Conservation (phyloP, 2,888 invertebrate species). For the Galerucella pusilla region DNA sequence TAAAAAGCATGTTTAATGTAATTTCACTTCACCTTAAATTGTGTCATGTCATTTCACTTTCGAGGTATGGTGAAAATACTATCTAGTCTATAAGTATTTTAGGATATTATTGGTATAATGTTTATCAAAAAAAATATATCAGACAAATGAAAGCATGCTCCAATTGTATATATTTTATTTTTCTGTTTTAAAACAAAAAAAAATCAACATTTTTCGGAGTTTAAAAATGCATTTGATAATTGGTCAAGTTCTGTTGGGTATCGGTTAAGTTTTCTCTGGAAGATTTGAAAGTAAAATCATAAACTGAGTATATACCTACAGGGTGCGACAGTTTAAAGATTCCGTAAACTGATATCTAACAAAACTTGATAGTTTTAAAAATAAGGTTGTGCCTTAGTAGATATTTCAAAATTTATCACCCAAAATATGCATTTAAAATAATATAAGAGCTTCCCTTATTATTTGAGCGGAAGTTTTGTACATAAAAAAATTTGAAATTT, state of each 20-base stretch:
- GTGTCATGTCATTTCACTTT: conserved; percentile 11
- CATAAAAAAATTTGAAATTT: conserved; percentile 47
- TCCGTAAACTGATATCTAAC: not conserved
- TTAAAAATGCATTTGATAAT: conserved; percentile 25
- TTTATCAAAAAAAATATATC: conserved; percentile 27
- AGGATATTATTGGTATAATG: conserved; percentile 18
- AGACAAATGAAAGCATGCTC: conserved; percentile 16
- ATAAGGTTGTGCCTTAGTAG: conserved; percentile 64
- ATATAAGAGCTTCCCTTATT: conserved; percentile 60
- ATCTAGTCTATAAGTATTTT: conserved; percentile 4
- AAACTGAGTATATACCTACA: too few species aligned
- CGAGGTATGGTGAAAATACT: conserved; percentile 10
- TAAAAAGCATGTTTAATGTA: conserved; percentile 33
- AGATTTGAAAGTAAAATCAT: too few species aligned
- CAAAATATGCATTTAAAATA: conserved; percentile 45
- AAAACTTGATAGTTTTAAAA: conserved; percentile 43
- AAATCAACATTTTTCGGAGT: conserved; percentile 11
- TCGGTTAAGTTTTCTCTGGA: not conserved
- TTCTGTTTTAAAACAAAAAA: conserved; percentile 9
- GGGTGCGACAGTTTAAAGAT: too few species aligned
- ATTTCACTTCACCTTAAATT: conserved; percentile 8
- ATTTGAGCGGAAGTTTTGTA: conserved; percentile 54
- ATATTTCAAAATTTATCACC: conserved; percentile 62
- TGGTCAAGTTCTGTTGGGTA: not conserved
- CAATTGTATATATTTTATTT: conserved; percentile 28